Conservation (phyloP, 2,888 invertebrate species). For the Abrostola tripartita region DNA sequence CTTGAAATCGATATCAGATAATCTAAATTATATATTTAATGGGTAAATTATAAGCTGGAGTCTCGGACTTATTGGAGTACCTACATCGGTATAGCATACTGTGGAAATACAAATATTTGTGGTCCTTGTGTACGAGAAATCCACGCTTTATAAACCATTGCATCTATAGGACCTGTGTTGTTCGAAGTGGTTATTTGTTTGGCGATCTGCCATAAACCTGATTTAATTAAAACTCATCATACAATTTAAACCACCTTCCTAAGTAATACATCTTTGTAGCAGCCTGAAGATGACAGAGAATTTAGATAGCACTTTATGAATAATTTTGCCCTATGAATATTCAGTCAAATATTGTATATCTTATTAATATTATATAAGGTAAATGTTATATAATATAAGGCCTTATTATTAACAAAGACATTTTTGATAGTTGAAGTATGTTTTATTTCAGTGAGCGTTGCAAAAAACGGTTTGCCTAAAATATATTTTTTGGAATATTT, state of each 20-base stretch:
- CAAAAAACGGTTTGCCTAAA: background rate
- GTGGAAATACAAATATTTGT: background rate
- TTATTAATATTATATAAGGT: conserved; percentile 28
- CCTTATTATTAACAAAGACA: conserved; percentile 9
- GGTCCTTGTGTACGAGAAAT: background rate
- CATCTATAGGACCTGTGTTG: background rate
- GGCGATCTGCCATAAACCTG: background rate
- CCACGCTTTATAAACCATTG: background rate
- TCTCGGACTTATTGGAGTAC: too few relatives aligned
- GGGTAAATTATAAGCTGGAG: too few relatives aligned
- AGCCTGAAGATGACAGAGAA: conserved; percentile 34
- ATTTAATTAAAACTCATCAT: background rate
- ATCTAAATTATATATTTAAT: background rate
- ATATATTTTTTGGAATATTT: background rate
- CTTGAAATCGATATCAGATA: background rate
- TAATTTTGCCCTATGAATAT: conserved; percentile 41
- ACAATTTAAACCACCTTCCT: background rate
- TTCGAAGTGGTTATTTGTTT: background rate
- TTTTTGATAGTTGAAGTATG: conserved; percentile 3
- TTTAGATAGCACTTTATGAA: conserved; percentile 35
- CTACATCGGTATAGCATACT: too few relatives aligned
- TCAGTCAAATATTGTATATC: conserved; percentile 26
- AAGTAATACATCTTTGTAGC: conserved; percentile 19
- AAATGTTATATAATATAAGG: conserved; percentile 19
- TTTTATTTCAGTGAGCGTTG: background rate